These are phyloP conservation scores for Phylloscopus trochiloides DNA, from an alignment of 2,113 vertebrate genomes.

Conservation along the genomic window DNA sequence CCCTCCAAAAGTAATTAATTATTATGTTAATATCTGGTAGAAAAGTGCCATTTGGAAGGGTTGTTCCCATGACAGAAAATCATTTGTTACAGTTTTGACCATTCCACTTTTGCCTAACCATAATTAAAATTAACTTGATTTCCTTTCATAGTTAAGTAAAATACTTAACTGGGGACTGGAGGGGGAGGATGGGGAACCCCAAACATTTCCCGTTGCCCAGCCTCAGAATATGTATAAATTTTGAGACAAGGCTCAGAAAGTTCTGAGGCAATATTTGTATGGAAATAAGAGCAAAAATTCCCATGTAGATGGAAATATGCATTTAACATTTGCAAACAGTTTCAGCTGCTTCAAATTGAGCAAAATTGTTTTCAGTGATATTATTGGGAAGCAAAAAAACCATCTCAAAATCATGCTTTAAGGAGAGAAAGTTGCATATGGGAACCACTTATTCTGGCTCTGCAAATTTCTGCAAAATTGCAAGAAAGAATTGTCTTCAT, in stretches of 20 bases:
- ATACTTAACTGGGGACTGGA: background rate
- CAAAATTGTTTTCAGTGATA: background rate
- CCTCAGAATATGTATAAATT: background rate
- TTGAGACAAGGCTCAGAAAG: background rate
- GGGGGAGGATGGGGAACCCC: background rate
- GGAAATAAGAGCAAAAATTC: background rate
- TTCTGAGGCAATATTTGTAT: background rate
- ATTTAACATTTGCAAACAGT: background rate
- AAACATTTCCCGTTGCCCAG: background rate
- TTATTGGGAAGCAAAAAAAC: background rate
- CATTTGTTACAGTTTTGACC: background rate
- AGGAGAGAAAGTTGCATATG: background rate
- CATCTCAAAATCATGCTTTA: background rate
- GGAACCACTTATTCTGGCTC: background rate
- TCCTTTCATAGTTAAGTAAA: background rate
- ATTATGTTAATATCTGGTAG: background rate
- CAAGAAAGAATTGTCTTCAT: background rate
- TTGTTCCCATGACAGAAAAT: background rate
- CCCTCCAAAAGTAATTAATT: background rate
- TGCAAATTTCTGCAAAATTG: background rate
- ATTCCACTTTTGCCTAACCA: background rate
- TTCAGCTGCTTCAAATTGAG: conserved; percentile 1
- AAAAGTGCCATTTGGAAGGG: background rate
- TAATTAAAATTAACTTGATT: background rate
- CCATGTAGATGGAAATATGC: background rate